Evolutionary conservation across 2,888 invertebrate genomes (phyloP), one percentile per base, ranked within the genome.

Genomic region (Lordiphosa fenestrarum): DNA sequence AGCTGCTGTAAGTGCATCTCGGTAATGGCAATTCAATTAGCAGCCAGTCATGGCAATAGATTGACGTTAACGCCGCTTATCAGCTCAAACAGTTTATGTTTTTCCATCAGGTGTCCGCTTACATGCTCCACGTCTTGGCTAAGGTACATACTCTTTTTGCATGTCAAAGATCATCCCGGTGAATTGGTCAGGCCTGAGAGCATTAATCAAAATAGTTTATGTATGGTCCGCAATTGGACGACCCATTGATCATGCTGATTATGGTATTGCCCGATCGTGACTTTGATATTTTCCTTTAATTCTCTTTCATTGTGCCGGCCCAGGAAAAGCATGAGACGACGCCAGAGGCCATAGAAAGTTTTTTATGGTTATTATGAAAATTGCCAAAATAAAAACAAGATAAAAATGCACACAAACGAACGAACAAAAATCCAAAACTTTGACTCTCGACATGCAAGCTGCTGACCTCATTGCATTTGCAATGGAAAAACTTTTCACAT

Each of bases 241-340:
- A 39, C 54, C 55, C 76, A 73, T 75, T 75, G 75, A 78, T 78
- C 76, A 71, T 53, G 71, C 71, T 66, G 76, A 78, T 78, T 76
- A 72, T 73, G 73, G 65, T 60, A 55, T 61, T 66, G 64, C 54
- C 64, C 41, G 78, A 71, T 80, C 78, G 78, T 80, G 78, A 81
- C 78, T 81, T 66, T 78, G 75, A 80, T 73, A 81, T 80, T 80
- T 71, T 70, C 70, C 60, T 62, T 68, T 65, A 80, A 81, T 78
- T 81, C 81, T 75, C 64, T 55, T 44, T 37, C 52, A 75, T 77
- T 77, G 75, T 77, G 54, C 41, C 35, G 9, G 55, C 19, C 49
- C 54, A 51, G 40, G 40, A 33, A 61, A 59, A 66, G 46, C 57
- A 36, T 53, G 42, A 60, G 49, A 58, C 65, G 59, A 60, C 38